Conservation (phyloP, 2,113 vertebrate genomes). For the Chunga burmeisteri region DNA sequence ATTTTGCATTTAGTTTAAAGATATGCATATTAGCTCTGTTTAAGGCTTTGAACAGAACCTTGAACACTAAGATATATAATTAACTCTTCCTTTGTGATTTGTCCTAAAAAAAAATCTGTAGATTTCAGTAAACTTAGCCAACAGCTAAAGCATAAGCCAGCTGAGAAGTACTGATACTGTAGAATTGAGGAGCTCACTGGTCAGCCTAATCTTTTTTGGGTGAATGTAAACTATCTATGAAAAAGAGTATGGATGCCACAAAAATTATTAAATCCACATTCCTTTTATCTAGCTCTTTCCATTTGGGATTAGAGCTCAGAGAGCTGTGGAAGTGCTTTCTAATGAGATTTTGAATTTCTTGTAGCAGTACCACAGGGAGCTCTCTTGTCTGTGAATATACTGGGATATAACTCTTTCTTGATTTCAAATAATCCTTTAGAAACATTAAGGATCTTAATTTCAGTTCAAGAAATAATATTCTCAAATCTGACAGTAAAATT, state of each 20-base stretch:
- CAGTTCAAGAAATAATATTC: not conserved
- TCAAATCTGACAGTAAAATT: not conserved
- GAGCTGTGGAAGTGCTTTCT: not conserved
- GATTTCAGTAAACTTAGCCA: not conserved
- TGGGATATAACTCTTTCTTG: not conserved
- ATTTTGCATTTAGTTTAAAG: not conserved
- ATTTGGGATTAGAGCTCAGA: not conserved
- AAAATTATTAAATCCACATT: not conserved
- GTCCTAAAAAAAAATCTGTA: not conserved
- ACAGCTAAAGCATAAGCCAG: not conserved
- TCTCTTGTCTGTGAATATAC: not conserved
- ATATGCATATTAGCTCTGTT: not conserved
- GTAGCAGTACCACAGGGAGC: not conserved
- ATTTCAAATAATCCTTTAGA: not conserved
- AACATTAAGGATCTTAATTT: not conserved
- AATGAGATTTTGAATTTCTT: conserved; percentile 13
- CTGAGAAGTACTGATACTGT: not conserved
- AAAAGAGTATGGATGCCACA: not conserved
- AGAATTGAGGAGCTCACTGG: not conserved
- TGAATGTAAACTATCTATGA: not conserved
- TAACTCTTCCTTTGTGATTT: not conserved
- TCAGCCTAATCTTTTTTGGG: not conserved
- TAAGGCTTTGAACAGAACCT: not conserved
- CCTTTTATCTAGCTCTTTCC: not conserved
- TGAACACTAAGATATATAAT: not conserved